Base-by-base conservation (phyloP, 2,797 vertebrate genomes). In the Pseudopleuronectes americanus region DNA sequence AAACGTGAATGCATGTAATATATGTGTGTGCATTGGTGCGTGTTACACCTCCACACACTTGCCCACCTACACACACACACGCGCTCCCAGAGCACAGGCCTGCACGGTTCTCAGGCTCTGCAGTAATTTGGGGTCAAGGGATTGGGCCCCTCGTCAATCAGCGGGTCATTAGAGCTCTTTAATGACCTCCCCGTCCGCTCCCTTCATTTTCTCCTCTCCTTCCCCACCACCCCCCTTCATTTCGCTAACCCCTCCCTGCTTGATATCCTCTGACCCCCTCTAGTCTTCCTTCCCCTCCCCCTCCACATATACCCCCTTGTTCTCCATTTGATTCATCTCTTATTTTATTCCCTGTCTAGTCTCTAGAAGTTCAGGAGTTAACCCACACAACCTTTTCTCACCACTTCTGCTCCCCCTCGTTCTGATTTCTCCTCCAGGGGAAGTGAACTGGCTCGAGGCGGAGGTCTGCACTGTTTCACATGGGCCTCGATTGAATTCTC, bases 131-230 rank as follows among this genome's bases (percentile, higher is more conserved):
- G 90, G 93, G 93, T 94, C 93, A 92, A 92, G 88, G 87, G 88
- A 92, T 91, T 90, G 88, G 89, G 87, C 81, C 87, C 85, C 93
- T 92, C 82, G 64, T 95, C 94, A 90, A 94, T 95, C 94, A 93
- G 74, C 90, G 88, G 89, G 86, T 93, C 90, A 94, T 94, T 94
- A 93, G 87, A 93, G 83, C 79, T 86, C 84, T 92, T 92, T 94
- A 93, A 93, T 92, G 91, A 92, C 75, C 51, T 49, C 33, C 17
- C 57, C 45, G 10, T 12, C 36, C 31, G 2, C 36, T 38, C 62
- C 48, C 64, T 71, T 68, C 56, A 65, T 83, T 67, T 81, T 68
- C 64, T 76, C 31, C 53, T 71, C 53, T 78, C 19, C 57, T 62
- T 26, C 36, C 49, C 59, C 36, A 45, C 49, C 59, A 24, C 23